A percentile compares a stretch with the other conserved stretches of the same genome.
These are phyloP conservation scores for Torymus aiolomorphi DNA, from an alignment of 2,888 invertebrate genomes.

Conservation along the genomic window DNA sequence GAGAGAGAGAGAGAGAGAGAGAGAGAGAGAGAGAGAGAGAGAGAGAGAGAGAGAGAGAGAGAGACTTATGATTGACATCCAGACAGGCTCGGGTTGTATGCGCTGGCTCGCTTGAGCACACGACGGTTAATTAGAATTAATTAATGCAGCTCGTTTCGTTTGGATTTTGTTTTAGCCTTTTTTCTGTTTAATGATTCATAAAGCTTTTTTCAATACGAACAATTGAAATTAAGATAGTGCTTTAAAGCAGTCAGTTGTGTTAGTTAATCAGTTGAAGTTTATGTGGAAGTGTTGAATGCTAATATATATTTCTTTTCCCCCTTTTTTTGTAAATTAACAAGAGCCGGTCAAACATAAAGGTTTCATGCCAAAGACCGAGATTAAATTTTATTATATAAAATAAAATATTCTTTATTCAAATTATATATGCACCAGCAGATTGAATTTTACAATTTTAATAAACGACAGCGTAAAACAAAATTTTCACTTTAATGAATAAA, in stretches of 20 bases:
- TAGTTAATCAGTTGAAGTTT: too few species aligned
- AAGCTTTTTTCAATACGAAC: not conserved
- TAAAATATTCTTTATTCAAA: too few species aligned
- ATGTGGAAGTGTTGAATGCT: too few species aligned
- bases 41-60: conserved; percentile 25
- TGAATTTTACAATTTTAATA: too few species aligned
- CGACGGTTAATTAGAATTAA: conserved; percentile 45
- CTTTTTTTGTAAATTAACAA: too few species aligned
- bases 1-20: not conserved
- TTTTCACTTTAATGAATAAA: too few species aligned
- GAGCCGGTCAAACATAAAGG: too few species aligned
- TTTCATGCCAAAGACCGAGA: too few species aligned
- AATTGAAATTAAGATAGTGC: conserved; percentile 9
- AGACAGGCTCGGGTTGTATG: conserved; percentile 56
- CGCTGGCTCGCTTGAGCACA: conserved; percentile 20
- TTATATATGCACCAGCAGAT: too few species aligned
- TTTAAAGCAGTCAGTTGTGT: not conserved
- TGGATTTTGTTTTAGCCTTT: conserved; percentile 40
- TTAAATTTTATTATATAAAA: too few species aligned
- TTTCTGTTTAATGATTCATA: conserved; percentile 40
- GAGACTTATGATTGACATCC: conserved; percentile 62
- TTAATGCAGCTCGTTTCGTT: conserved; percentile 38
- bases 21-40: not conserved
- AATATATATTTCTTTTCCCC: too few species aligned
- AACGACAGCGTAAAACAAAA: too few species aligned